phyloP scores from a whole-genome alignment of 2,113 vertebrate species.

The Aspiorhynchus laticeps region DNA sequence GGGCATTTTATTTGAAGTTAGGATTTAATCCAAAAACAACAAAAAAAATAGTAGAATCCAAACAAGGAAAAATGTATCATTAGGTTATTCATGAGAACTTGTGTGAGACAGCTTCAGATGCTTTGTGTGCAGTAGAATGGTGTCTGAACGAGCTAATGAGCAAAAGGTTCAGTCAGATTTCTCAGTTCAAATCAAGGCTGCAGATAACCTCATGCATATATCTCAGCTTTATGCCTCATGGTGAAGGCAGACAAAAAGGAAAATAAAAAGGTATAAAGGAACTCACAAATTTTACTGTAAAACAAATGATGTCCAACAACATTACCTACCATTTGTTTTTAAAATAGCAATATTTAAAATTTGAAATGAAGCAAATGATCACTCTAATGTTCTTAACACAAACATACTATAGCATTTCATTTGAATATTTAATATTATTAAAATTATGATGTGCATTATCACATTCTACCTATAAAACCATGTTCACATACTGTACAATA shows the following conservation, averaged over 20 bases:
- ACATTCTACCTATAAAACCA: not conserved
- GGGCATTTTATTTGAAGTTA: not conserved
- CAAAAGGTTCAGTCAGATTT: slow-evolving; percentile 9
- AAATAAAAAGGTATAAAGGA: not conserved
- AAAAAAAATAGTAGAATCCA: not conserved
- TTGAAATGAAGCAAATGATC: not conserved
- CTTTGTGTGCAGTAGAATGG: slow-evolving; percentile 8
- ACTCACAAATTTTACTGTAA: not conserved
- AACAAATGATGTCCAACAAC: not conserved
- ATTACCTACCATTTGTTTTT: not conserved
- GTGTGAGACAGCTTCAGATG: slow-evolving; percentile 1
- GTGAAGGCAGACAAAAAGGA: not conserved
- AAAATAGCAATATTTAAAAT: not conserved
- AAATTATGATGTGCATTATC: not conserved
- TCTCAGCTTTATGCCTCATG: not conserved
- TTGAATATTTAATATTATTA: not conserved
- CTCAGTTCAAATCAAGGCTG: not conserved
- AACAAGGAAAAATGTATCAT: slow-evolving; percentile 29
- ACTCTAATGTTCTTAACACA: not conserved
- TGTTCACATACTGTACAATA: not conserved
- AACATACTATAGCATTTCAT: not conserved
- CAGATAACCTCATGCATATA: not conserved
- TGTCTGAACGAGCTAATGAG: slow-evolving; percentile 10
- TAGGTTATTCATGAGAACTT: slow-evolving; percentile 25
- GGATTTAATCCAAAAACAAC: not conserved